Percentiles rank a stretch among this genome's conserved stretches.
phyloP scores from a whole-genome alignment of 1,140 invertebrate genomes.

The Tigriopus japonicus region DNA sequence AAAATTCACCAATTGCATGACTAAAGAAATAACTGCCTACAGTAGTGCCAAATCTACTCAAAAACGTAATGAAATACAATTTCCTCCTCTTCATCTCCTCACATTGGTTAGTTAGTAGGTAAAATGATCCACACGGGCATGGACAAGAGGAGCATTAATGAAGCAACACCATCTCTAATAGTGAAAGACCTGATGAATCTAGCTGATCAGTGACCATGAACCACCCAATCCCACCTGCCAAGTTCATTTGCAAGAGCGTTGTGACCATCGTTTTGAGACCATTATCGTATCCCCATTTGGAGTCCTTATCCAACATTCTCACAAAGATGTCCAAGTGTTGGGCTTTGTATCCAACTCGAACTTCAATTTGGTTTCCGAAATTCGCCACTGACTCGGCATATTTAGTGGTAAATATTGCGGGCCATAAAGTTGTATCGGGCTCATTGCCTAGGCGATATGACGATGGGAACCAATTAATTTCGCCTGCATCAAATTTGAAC shows the following conservation, averaged over 20 bases:
- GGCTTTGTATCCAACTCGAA: constrained; percentile 41
- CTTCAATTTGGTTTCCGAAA: constrained; percentile 50
- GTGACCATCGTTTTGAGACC: constrained; percentile 56
- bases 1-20: too few species aligned
- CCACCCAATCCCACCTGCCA: constrained; percentile 13
- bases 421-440: constrained; percentile 29
- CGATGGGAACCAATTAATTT: constrained; percentile 33
- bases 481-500: constrained; percentile 85
- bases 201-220: constrained; percentile 15
- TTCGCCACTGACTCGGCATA: constrained; percentile 41
- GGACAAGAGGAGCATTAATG: too few species aligned
- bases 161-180: too few species aligned
- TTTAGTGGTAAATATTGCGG: constrained; percentile 37
- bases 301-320: constrained; percentile 68
- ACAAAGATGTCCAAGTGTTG: constrained; percentile 62
- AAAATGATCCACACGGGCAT: too few species aligned
- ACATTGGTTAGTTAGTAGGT: too few species aligned
- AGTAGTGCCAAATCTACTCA: too few species aligned
- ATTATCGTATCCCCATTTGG: constrained; percentile 55
- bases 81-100: too few species aligned
- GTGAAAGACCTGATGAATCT: constrained; percentile 3
- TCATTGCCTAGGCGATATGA: constrained; percentile 20
- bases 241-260: constrained; percentile 39
- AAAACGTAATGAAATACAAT: too few species aligned
- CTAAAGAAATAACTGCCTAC: too few species aligned